Evolutionary conservation across 1,140 invertebrate genomes (phyloP).

Genomic region (Diorhabda carinulata): DNA sequence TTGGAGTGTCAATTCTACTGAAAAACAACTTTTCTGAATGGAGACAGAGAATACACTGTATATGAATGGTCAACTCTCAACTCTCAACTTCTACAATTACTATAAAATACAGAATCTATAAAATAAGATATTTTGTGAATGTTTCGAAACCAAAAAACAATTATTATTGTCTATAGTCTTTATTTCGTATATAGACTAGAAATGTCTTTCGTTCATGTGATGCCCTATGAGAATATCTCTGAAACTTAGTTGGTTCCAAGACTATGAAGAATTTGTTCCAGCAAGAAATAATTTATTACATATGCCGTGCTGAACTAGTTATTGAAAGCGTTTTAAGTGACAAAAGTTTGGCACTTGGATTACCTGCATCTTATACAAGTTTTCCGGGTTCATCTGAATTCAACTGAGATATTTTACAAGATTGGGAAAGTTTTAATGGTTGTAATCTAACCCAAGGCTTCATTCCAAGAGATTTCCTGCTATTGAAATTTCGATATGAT

Average conservation of each 20-base stretch:
- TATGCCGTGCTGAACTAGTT: background rate
- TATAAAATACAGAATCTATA: no score
- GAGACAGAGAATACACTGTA: no score
- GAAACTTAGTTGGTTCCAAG: background rate
- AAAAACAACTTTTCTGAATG: no score
- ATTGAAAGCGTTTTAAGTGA: constrained; percentile 2
- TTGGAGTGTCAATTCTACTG: no score
- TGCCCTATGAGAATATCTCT: no score
- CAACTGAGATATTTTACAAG: background rate
- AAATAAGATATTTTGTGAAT: no score
- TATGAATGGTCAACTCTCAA: no score
- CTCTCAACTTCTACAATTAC: no score
- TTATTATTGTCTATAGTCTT: no score
- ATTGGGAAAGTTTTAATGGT: constrained; percentile 1
- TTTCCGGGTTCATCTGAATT: background rate
- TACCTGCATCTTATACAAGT: background rate
- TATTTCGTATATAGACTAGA: no score
- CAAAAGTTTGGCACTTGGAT: background rate
- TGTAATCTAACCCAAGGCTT: background rate
- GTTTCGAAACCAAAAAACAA: no score
- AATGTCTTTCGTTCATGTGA: no score
- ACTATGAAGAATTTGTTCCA: background rate
- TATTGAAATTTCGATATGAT: background rate
- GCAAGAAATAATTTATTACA: background rate
- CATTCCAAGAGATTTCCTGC: background rate